Evolutionary conservation across 1,140 invertebrate species (phyloP).

Genomic region (Wasmannia auropunctata): DNA sequence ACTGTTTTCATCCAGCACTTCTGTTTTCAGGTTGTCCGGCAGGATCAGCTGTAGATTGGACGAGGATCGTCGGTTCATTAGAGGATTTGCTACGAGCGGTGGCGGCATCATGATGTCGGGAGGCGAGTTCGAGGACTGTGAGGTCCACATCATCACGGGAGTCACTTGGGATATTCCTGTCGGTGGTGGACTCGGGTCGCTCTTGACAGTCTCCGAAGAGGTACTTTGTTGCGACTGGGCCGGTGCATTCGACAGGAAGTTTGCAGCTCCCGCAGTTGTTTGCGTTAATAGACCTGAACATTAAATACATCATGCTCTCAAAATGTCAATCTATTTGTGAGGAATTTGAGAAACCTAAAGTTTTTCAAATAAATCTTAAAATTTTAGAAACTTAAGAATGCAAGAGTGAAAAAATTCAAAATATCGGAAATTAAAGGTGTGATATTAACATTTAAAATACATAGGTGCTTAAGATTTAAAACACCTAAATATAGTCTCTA

Average conservation of each 20-base stretch:
- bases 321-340: background rate
- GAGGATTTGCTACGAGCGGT: conserved; percentile 78
- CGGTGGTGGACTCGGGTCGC: conserved; percentile 80
- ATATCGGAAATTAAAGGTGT: background rate
- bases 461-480: background rate
- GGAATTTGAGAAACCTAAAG: background rate
- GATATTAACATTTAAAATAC: background rate
- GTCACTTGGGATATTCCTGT: conserved; percentile 71
- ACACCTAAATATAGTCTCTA: background rate
- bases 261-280: conserved; percentile 71
- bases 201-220: conserved; percentile 77
- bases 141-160: conserved; percentile 81
- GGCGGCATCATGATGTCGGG: conserved; percentile 84
- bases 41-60: conserved; percentile 83
- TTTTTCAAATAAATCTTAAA: background rate
- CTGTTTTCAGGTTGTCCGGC: conserved; percentile 88
- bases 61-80: conserved; percentile 79
- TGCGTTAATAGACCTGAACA: conserved; percentile 75
- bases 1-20: conserved; percentile 89
- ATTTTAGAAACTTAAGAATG: background rate
- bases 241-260: conserved; percentile 76
- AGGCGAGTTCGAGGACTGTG: conserved; percentile 66
- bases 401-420: background rate
- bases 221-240: conserved; percentile 60
- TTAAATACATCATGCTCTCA: background rate